Evolutionary conservation across 2,888 invertebrate species (phyloP).

Genomic region (Ecdyonurus torrentis): DNA sequence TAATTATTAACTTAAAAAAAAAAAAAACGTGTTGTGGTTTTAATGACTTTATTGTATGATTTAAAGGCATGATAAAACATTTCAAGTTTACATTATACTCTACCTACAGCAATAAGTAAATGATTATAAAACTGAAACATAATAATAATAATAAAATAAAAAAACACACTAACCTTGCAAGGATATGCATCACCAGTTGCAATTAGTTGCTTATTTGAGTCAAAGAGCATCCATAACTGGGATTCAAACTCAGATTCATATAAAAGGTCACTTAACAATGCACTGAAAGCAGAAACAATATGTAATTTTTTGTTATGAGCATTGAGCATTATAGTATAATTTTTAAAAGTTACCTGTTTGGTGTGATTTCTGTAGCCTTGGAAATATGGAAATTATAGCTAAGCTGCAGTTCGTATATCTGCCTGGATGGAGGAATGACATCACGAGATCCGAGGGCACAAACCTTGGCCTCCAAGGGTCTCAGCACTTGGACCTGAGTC

Average conservation of each 20-base stretch:
- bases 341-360: conserved; percentile 32
- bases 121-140: neutral
- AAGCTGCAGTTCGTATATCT: conserved; percentile 79
- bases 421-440: conserved; percentile 68
- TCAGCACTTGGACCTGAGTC: conserved; percentile 52
- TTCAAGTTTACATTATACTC: neutral
- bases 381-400: conserved; percentile 71
- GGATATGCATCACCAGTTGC: conserved; percentile 83
- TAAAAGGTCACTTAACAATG: conserved; percentile 67
- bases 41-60: neutral
- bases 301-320: too few relatives aligned
- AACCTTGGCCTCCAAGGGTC: conserved; percentile 68
- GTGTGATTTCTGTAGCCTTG: conserved; percentile 67
- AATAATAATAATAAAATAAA: too few relatives aligned
- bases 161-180: conserved; percentile 38
- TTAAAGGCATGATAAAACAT: neutral
- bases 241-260: conserved; percentile 95
- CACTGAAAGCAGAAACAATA: too few relatives aligned
- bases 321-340: too few relatives aligned
- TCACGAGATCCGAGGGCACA: conserved; percentile 63
- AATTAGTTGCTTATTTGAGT: conserved; percentile 72
- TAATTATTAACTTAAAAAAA: neutral
- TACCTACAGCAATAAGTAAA: neutral
- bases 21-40: neutral
- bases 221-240: conserved; percentile 93